Conservation (phyloP, 2,888 invertebrate species). For the Thymelicus lineola region DNA sequence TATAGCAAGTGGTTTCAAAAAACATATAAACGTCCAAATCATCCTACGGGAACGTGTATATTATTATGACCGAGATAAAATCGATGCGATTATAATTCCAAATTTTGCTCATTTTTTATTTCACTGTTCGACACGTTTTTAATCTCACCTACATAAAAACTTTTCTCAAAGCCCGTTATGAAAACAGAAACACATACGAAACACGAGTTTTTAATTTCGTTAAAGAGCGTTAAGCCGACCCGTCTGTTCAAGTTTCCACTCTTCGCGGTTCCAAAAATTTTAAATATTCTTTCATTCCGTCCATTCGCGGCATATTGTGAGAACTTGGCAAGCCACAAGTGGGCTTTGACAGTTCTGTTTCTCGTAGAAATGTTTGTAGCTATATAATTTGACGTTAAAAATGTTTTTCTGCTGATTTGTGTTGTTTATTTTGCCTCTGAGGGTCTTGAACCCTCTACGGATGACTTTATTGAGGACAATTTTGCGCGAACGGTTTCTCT, state of each 20-base stretch:
- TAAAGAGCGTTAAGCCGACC: constrained; percentile 11
- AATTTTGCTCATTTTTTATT: no score
- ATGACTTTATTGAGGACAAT: neutral
- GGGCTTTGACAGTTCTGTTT: constrained; percentile 13
- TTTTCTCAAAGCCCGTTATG: neutral
- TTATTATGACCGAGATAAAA: no score
- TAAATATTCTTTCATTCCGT: constrained; percentile 13
- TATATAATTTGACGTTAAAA: no score
- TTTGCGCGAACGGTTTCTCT: neutral
- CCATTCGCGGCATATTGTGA: constrained; percentile 18
- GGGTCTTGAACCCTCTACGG: neutral
- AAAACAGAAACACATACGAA: constrained; percentile 1
- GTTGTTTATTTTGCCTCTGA: no score
- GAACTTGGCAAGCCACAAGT: constrained; percentile 34
- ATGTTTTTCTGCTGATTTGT: no score
- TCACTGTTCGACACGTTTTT: constrained; percentile 1
- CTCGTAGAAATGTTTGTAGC: constrained; percentile 11
- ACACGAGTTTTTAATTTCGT: constrained; percentile 22
- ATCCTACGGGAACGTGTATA: no score
- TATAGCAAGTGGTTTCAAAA: no score
- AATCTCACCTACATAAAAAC: constrained; percentile 13
- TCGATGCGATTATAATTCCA: no score
- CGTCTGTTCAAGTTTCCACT: constrained; percentile 22
- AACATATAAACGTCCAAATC: no score
- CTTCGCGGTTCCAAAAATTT: constrained; percentile 22